These are phyloP conservation scores for Muschampia plurimacula DNA, from an alignment of 2,888 invertebrate species.

Conservation along the genomic window DNA sequence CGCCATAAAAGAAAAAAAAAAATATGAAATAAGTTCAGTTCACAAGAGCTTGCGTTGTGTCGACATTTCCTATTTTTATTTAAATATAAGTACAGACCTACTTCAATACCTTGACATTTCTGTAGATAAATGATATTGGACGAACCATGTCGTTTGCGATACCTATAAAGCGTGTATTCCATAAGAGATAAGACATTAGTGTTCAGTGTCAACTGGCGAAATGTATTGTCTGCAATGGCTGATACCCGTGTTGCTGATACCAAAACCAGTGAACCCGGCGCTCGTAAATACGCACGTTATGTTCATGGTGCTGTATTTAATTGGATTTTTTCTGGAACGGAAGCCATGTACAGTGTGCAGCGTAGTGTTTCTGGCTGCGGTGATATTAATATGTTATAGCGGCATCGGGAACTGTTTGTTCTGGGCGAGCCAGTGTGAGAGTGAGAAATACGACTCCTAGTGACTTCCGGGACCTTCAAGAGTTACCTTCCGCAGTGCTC, in stretches of 20 bases:
- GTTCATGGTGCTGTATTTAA: conserved; percentile 98
- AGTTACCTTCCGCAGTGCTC: conserved; percentile 65
- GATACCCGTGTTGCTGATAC: conserved; percentile 97
- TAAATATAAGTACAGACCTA: not conserved
- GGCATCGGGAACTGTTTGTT: conserved; percentile 98
- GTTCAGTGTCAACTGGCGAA: conserved; percentile 50
- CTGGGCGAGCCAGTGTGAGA: conserved; percentile 93
- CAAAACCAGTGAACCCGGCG: conserved; percentile 98
- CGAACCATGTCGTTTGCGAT: conserved; percentile 69
- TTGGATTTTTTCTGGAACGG: conserved; percentile 98
- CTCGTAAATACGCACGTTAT: conserved; percentile 98
- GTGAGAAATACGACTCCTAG: conserved; percentile 85
- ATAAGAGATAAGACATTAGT: conserved; percentile 42
- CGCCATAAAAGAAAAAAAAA: no score
- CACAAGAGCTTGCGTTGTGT: conserved; percentile 16
- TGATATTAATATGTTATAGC: conserved; percentile 97
- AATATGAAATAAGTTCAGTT: not conserved
- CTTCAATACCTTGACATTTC: conserved; percentile 41
- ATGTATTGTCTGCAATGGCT: conserved; percentile 99
- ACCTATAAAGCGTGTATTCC: conserved; percentile 44
- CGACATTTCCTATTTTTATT: conserved; percentile 41
- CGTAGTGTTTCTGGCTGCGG: conserved; percentile 96
- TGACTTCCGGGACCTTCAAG: conserved; percentile 50
- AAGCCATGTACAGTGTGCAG: conserved; percentile 99
- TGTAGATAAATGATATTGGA: conserved; percentile 55